These are phyloP conservation scores for Galagoides demidoff DNA, from an alignment of 2,797 vertebrate genomes.

Conservation along the genomic window DNA sequence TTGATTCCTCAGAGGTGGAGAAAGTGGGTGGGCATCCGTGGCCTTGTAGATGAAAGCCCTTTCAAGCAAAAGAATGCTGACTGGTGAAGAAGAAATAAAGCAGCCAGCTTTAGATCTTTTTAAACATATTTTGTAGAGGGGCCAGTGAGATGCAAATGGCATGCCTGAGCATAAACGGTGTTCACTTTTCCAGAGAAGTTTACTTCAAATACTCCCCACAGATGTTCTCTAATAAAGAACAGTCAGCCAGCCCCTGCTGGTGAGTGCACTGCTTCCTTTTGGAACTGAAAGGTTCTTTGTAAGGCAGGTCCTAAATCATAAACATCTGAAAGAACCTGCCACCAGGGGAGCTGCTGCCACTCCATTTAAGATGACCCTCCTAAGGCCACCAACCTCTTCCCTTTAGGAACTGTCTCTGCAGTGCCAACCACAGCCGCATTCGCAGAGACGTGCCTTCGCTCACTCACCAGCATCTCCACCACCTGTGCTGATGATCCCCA, in stretches of 20 bases:
- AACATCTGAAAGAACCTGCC: conserved; percentile 77
- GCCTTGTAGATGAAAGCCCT: conserved; percentile 64
- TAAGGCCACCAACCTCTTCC: too few species aligned
- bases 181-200: conserved; percentile 59
- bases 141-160: conserved; percentile 57
- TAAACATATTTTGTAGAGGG: conserved; percentile 47
- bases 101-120: conserved; percentile 53
- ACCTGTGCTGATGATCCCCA: not conserved
- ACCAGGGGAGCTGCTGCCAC: not conserved
- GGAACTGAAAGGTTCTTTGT: conserved; percentile 69
- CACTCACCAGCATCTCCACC: too few species aligned
- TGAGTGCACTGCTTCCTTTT: conserved; percentile 55
- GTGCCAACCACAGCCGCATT: not conserved
- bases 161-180: conserved; percentile 36
- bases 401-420: not conserved
- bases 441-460: not conserved
- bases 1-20: conserved; percentile 46
- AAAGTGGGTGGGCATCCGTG: not conserved
- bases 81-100: conserved; percentile 69
- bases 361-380: not conserved
- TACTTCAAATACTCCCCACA: conserved; percentile 73
- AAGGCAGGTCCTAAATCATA: conserved; percentile 65
- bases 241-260: conserved; percentile 18
- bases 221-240: conserved; percentile 80
- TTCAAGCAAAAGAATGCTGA: conserved; percentile 72